Conservation (phyloP, 2,797 vertebrate species). For the Ambastaia sidthimunki region DNA sequence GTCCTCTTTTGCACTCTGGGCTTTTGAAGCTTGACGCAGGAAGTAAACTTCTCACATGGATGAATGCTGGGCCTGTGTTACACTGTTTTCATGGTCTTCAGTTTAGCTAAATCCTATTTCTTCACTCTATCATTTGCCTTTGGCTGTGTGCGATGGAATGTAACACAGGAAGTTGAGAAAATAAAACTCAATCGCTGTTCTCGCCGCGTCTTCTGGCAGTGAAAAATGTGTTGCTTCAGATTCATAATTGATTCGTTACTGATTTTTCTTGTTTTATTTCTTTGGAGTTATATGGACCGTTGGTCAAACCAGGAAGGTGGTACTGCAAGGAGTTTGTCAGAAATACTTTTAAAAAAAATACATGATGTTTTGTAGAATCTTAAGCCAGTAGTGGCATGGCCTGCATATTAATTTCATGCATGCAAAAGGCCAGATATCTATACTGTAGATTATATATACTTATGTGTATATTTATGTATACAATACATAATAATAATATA, state of each 20-base stretch:
- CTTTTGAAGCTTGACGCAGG: constrained; percentile 14
- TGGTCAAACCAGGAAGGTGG: constrained; percentile 11
- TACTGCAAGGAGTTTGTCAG: constrained; percentile 26
- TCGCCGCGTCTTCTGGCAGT: constrained; percentile 28
- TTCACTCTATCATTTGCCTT: constrained; percentile 49
- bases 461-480: no score
- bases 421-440: background rate
- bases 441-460: background rate
- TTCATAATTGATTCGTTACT: constrained; percentile 49
- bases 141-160: constrained; percentile 53
- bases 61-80: constrained; percentile 26
- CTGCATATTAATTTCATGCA: constrained; percentile 6
- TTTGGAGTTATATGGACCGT: background rate
- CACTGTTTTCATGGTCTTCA: constrained; percentile 44
- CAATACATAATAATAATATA: no score
- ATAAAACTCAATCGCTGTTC: constrained; percentile 50
- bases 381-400: background rate
- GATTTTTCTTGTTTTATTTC: constrained; percentile 13
- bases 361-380: background rate
- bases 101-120: constrained; percentile 50
- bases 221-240: constrained; percentile 52
- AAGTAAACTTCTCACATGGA: constrained; percentile 27
- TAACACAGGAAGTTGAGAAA: constrained; percentile 54
- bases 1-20: background rate
- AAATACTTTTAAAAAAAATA: constrained; percentile 40